Conservation (phyloP, 2,888 invertebrate genomes). For the Cerastoderma edule region DNA sequence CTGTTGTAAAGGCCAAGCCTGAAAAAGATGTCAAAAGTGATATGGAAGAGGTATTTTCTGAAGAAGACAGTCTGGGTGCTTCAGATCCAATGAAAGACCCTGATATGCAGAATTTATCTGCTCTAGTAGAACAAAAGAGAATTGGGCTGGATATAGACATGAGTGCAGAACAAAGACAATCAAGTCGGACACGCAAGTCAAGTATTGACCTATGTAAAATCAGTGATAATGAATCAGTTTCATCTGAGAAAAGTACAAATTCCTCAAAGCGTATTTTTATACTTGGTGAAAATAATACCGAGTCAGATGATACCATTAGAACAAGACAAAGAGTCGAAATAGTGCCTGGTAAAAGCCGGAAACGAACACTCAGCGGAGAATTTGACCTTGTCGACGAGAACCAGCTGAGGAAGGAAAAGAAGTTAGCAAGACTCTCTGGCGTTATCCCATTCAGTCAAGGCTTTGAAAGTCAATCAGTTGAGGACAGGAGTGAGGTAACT, state of each 20-base stretch:
- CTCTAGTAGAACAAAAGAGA: slow-evolving; percentile 34
- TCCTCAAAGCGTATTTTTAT: slow-evolving; percentile 47
- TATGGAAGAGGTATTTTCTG: slow-evolving; percentile 21
- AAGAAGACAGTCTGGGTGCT: slow-evolving; percentile 32
- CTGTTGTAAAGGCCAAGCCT: no score
- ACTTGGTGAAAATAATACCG: slow-evolving; percentile 50
- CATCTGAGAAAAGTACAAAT: slow-evolving; percentile 50
- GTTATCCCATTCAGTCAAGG: not conserved
- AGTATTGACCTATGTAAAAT: slow-evolving; percentile 32
- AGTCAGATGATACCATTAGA: slow-evolving; percentile 49
- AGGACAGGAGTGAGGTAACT: not conserved
- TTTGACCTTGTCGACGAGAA: slow-evolving; percentile 63
- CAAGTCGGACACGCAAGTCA: slow-evolving; percentile 21
- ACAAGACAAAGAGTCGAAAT: slow-evolving; percentile 57
- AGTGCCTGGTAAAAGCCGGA: slow-evolving; percentile 60
- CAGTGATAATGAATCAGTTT: slow-evolving; percentile 58
- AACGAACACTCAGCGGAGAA: slow-evolving; percentile 69
- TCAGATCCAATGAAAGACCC: slow-evolving; percentile 20
- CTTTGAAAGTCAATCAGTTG: not conserved
- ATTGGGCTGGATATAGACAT: slow-evolving; percentile 21
- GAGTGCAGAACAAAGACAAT: not conserved
- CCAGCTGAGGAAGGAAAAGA: slow-evolving; percentile 46
- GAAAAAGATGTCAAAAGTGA: no score
- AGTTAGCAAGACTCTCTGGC: slow-evolving; percentile 23
- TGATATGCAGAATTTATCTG: slow-evolving; percentile 38